A percentile compares a stretch with the other conserved stretches of the same genome.
These are phyloP conservation scores for Brachylomia viminalis DNA, from an alignment of 2,888 invertebrate genomes.

Conservation along the genomic window DNA sequence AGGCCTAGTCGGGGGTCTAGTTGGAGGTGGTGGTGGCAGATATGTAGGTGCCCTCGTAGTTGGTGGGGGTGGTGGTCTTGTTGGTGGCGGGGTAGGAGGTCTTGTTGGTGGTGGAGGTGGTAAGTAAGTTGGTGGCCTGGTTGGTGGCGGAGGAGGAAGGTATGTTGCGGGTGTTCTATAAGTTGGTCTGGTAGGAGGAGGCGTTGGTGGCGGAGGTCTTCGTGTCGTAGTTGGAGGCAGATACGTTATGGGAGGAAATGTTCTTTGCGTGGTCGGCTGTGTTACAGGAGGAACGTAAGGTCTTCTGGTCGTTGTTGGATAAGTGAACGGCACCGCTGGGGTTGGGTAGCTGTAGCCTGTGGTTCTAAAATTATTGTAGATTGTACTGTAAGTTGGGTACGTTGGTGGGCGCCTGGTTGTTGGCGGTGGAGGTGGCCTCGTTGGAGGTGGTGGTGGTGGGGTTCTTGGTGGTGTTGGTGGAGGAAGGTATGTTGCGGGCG, in stretches of 20 bases:
- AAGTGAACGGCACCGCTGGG: constrained; percentile 58
- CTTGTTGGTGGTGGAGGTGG: constrained; percentile 36
- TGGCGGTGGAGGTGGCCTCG: constrained; percentile 55
- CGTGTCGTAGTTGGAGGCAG: constrained; percentile 7
- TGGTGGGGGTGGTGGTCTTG: constrained; percentile 5
- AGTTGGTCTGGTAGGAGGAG: constrained; percentile 12
- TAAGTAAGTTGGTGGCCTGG: constrained; percentile 1
- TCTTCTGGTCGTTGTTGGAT: constrained; percentile 57
- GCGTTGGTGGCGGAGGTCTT: not conserved
- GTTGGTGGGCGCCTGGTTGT: constrained; percentile 22
- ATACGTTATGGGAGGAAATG: constrained; percentile 31
- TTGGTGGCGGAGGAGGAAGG: constrained; percentile 54
- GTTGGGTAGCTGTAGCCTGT: constrained; percentile 69
- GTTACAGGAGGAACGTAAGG: constrained; percentile 44
- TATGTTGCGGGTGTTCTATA: constrained; percentile 36
- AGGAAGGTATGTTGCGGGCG: constrained; percentile 50
- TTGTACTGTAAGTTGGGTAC: constrained; percentile 27
- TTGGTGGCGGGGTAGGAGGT: constrained; percentile 20
- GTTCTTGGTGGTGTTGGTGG: constrained; percentile 39
- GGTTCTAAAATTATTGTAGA: constrained; percentile 51
- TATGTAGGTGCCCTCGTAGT: constrained; percentile 49
- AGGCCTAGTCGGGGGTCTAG: constrained; percentile 40
- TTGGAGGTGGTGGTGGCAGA: constrained; percentile 59
- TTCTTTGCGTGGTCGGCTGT: constrained; percentile 39
- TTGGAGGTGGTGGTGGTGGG: constrained; percentile 7